A percentile compares a stretch with the other conserved stretches of the same genome.
Conservation (phyloP, 2,797 vertebrate genomes). For the Limosa lapponica region DNA sequence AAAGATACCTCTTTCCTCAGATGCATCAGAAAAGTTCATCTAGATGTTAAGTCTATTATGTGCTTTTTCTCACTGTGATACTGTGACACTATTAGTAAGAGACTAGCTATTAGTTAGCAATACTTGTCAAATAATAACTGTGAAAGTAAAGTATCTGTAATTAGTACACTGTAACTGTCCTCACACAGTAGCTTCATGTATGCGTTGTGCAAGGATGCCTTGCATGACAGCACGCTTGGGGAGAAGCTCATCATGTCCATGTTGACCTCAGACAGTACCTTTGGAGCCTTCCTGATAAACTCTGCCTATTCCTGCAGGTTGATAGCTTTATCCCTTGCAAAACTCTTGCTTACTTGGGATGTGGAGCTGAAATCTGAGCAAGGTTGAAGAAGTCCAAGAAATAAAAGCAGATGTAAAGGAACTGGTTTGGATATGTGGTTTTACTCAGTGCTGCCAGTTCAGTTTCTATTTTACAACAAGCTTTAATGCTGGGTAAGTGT, state of each 20-base stretch:
- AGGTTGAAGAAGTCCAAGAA: constrained; percentile 11
- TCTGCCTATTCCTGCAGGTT: background rate
- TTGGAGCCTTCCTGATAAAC: background rate
- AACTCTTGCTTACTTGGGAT: constrained; percentile 8
- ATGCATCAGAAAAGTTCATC: background rate
- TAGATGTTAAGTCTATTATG: rapidly evolving
- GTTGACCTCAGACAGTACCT: background rate
- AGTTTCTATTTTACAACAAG: constrained; percentile 41
- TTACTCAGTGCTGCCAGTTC: constrained; percentile 30
- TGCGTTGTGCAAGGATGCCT: background rate
- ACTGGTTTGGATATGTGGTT: constrained; percentile 35
- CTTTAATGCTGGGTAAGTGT: background rate
- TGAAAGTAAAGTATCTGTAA: background rate
- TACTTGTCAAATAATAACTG: background rate
- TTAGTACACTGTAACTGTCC: background rate
- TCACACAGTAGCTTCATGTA: background rate
- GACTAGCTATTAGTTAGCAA: background rate
- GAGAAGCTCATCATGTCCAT: background rate
- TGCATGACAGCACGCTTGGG: rapidly evolving
- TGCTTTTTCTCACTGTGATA: background rate
- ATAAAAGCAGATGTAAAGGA: constrained; percentile 50
- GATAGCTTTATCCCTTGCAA: background rate
- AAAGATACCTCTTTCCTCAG: background rate
- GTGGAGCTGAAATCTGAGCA: constrained; percentile 13
- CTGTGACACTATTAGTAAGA: background rate